Percentiles rank a stretch among this genome's conserved stretches.
Conservation (phyloP, 2,113 vertebrate genomes). For the Coregonus clupeaformis region DNA sequence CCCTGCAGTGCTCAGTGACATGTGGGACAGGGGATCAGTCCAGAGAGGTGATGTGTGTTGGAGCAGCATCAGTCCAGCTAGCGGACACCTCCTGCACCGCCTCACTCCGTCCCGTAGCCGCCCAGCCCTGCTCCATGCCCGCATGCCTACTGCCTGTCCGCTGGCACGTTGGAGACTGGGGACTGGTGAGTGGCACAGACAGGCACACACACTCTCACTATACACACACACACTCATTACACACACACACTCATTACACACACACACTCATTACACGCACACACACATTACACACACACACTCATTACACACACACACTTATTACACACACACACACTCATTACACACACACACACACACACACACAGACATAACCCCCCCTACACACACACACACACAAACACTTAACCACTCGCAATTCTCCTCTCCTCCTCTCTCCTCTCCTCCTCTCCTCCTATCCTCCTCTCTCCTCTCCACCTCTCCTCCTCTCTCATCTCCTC, state of each 20-base stretch:
- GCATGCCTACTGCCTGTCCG: slow-evolving; percentile 73
- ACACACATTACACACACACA: too few relatives aligned
- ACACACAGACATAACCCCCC: too few relatives aligned
- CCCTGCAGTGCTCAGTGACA: slow-evolving; percentile 25
- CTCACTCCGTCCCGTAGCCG: slow-evolving; percentile 65
- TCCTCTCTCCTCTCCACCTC: rapidly evolving
- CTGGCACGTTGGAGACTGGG: slow-evolving; percentile 83
- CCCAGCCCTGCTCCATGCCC: slow-evolving; percentile 73
- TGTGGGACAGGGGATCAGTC: slow-evolving; percentile 67
- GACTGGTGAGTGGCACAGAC: too few relatives aligned
- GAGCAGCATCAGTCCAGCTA: slow-evolving; percentile 65
- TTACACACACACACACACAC: too few relatives aligned
- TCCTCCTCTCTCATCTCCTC: too few relatives aligned
- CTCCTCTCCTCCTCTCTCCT: neutral
- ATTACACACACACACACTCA: too few relatives aligned
- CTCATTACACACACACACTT: neutral
- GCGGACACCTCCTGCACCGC: slow-evolving; percentile 73
- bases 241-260: neutral
- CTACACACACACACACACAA: too few relatives aligned
- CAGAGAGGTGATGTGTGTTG: slow-evolving; percentile 78
- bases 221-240: too few relatives aligned
- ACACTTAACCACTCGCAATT: too few relatives aligned
- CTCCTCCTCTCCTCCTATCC: too few relatives aligned
- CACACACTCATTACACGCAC: too few relatives aligned
- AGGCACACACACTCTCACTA: too few relatives aligned